A percentile compares a stretch with the other conserved stretches of the same genome.
Evolutionary conservation across 2,797 vertebrate genomes (phyloP).

Genomic region (Pseudocheirus occidentalis): DNA sequence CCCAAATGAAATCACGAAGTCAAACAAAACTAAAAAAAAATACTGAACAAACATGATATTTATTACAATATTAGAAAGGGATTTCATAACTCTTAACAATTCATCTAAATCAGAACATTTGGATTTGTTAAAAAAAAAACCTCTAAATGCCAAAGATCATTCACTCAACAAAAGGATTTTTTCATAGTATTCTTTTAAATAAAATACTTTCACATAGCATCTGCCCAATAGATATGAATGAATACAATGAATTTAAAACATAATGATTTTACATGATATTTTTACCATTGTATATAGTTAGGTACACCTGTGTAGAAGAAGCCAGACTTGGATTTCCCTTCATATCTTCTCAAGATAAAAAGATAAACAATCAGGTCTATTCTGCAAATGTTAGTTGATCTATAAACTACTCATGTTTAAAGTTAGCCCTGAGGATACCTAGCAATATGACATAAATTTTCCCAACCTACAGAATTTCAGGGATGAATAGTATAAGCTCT

Average conservation of each 20-base stretch:
- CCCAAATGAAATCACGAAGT: neutral
- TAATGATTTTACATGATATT: neutral
- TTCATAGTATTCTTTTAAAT: neutral
- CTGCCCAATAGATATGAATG: neutral
- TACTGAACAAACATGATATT: neutral
- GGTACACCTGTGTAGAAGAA: neutral
- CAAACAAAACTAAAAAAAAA: neutral
- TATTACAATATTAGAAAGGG: neutral
- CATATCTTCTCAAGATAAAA: neutral
- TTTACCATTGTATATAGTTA: neutral
- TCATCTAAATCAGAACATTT: neutral
- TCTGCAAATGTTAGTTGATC: neutral
- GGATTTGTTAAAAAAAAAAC: neutral
- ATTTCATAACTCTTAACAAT: neutral
- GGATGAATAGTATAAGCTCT: conserved; percentile 38
- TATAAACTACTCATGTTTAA: conserved; percentile 45
- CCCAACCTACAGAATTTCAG: conserved; percentile 58
- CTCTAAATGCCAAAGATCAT: neutral
- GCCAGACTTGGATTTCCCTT: neutral
- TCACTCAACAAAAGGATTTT: neutral
- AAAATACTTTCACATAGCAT: neutral
- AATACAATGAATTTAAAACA: neutral
- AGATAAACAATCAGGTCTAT: conserved; percentile 22
- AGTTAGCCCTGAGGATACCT: conserved; percentile 24
- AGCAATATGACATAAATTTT: conserved; percentile 56